Evolutionary conservation across 2,113 vertebrate species (phyloP).

Genomic region (Agelaius tricolor): DNA sequence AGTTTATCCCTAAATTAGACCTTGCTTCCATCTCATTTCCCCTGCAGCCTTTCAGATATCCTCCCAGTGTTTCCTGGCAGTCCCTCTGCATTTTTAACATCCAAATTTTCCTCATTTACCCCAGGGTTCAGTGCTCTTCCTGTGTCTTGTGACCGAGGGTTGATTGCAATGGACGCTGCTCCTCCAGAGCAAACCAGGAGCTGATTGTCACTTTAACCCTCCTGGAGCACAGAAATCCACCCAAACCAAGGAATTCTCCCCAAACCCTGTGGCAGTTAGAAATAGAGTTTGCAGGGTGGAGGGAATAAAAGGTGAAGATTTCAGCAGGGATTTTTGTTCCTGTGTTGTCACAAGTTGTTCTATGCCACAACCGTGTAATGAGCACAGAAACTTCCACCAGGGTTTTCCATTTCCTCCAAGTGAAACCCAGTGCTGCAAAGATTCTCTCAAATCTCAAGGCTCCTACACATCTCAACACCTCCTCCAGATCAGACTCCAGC

Average conservation of each 20-base stretch:
- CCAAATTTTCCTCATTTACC: not conserved
- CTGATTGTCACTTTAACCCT: not conserved
- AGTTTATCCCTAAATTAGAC: not conserved
- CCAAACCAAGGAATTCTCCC: not conserved
- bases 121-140: conserved; percentile 68
- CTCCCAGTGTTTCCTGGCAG: conserved; percentile 28
- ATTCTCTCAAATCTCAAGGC: not conserved
- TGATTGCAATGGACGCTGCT: not conserved
- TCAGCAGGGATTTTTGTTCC: not conserved
- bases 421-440: accelerated
- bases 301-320: not conserved
- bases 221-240: not conserved
- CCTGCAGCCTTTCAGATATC: not conserved
- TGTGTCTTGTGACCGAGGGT: conserved; percentile 20
- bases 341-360: accelerated
- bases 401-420: not conserved
- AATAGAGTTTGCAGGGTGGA: accelerated
- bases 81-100: conserved; percentile 36
- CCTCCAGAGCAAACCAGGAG: not conserved
- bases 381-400: not conserved
- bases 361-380: accelerated
- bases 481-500: not conserved
- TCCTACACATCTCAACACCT: not conserved
- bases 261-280: not conserved
- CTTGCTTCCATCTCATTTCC: not conserved